phyloP scores from a whole-genome alignment of 1,140 invertebrate species.

The Scylla paramamosain region DNA sequence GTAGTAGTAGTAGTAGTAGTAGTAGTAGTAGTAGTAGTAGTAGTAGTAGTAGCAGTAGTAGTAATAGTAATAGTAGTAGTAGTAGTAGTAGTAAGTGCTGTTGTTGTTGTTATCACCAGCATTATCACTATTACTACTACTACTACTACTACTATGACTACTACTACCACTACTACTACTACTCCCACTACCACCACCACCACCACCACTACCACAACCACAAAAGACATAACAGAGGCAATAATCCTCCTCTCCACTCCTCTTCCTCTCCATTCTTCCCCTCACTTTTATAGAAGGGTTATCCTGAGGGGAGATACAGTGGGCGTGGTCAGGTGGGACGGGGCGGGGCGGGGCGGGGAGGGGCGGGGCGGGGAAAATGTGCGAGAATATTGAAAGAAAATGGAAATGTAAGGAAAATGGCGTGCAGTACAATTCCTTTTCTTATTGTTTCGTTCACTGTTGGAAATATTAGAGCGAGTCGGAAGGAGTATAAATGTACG shows the following conservation, averaged over 20 bases:
- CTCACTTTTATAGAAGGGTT: too few relatives aligned
- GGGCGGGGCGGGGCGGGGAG: neutral
- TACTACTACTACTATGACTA: neutral
- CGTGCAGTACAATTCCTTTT: neutral
- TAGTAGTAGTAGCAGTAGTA: too few relatives aligned
- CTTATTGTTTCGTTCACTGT: neutral
- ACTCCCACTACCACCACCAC: neutral
- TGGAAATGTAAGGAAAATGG: slow-evolving; percentile 21
- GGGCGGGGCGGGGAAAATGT: neutral
- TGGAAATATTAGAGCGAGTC: neutral
- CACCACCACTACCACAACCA: too few relatives aligned
- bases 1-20: slow-evolving; percentile 15
- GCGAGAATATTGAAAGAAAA: neutral
- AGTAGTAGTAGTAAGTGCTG: too few relatives aligned
- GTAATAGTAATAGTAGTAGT: too few relatives aligned
- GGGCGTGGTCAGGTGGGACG: neutral
- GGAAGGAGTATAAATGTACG: neutral
- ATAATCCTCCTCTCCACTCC: too few relatives aligned
- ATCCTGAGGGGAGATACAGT: neutral
- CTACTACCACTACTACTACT: neutral
- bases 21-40: too few relatives aligned
- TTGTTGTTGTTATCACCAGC: too few relatives aligned
- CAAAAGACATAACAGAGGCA: too few relatives aligned
- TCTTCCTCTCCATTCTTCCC: too few relatives aligned
- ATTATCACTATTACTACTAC: neutral